These are phyloP conservation scores for Cyaniris semiargus DNA, from an alignment of 2,888 invertebrate species.

Conservation along the genomic window DNA sequence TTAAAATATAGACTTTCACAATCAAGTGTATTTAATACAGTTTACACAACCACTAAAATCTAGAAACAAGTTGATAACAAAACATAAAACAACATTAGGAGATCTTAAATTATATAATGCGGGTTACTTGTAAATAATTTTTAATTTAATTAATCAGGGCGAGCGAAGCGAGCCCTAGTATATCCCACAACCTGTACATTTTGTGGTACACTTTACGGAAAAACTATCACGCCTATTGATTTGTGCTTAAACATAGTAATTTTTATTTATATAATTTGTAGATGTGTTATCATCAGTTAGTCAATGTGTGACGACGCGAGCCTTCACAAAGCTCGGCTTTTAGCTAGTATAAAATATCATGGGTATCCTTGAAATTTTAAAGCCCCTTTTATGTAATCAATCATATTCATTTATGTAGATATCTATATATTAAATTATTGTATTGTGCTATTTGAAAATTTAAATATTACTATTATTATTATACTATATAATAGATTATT, in stretches of 20 bases:
- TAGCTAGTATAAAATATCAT: neutral
- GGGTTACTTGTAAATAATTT: neutral
- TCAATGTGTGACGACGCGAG: too few relatives aligned
- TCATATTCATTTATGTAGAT: neutral
- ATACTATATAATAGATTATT: neutral
- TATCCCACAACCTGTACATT: too few relatives aligned
- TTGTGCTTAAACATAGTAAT: too few relatives aligned
- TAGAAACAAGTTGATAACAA: conserved; percentile 22
- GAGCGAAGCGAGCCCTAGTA: too few relatives aligned
- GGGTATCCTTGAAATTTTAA: neutral
- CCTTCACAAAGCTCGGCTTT: too few relatives aligned
- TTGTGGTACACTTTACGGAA: too few relatives aligned
- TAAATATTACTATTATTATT: neutral
- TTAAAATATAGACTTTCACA: neutral
- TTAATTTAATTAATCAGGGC: neutral
- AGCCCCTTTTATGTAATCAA: neutral
- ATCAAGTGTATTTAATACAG: conserved; percentile 25
- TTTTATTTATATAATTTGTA: too few relatives aligned
- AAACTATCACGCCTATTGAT: too few relatives aligned
- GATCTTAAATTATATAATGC: conserved; percentile 16
- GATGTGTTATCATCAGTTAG: too few relatives aligned
- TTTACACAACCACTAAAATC: conserved; percentile 33
- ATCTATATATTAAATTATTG: neutral
- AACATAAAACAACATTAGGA: conserved; percentile 15
- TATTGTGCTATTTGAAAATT: neutral